Percentiles rank a stretch among this genome's conserved stretches.
Evolutionary conservation across 1,140 invertebrate genomes (phyloP).

Genomic region (Cyrtorhinus lividipennis): DNA sequence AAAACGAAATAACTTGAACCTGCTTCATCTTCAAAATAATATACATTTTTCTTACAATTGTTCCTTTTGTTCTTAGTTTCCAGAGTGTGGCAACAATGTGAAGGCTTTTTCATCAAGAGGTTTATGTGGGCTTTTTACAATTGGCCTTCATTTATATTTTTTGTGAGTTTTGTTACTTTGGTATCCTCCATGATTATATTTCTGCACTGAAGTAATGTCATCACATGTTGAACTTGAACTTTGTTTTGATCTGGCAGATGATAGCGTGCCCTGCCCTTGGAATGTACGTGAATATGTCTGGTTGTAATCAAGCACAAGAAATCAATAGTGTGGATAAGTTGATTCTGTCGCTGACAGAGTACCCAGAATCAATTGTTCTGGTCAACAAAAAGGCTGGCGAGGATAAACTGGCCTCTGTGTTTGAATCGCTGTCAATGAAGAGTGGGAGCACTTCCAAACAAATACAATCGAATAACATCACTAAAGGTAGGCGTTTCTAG

Average conservation of each 20-base stretch:
- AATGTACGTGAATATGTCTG: neutral
- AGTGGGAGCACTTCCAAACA: neutral
- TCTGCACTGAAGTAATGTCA: neutral
- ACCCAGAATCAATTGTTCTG: neutral
- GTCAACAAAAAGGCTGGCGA: neutral
- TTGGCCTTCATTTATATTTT: neutral
- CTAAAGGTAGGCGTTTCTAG: too few species aligned
- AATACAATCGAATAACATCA: too few species aligned
- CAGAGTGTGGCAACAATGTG: conserved; percentile 10
- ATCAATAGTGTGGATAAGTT: neutral
- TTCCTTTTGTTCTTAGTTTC: neutral
- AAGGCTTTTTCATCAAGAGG: neutral
- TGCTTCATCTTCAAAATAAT: too few species aligned
- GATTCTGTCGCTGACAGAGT: neutral
- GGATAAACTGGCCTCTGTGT: neutral
- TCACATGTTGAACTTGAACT: neutral
- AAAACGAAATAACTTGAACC: too few species aligned
- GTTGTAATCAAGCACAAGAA: neutral
- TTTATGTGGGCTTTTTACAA: neutral
- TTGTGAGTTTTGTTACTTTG: neutral
- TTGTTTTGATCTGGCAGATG: neutral
- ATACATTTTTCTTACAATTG: neutral
- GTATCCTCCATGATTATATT: conserved; percentile 15
- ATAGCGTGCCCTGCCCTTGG: neutral
- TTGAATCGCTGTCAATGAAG: neutral